Percentiles rank a stretch among this genome's conserved stretches.
Conservation (phyloP, 2,888 invertebrate genomes). For the Andrena hattorfiana region DNA sequence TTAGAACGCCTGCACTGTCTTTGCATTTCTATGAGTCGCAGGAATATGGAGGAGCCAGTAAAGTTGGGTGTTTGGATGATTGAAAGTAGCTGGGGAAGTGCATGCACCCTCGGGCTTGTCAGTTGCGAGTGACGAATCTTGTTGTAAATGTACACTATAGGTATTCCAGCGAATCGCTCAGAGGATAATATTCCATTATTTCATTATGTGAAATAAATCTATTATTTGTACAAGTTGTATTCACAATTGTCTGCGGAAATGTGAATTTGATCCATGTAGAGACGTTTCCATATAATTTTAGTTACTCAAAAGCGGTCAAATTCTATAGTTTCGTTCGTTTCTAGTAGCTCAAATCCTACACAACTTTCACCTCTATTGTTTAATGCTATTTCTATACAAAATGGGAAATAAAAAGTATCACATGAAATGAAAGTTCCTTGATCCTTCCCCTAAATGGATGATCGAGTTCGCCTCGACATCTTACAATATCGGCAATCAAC, state of each 20-base stretch:
- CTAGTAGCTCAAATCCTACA: too few relatives aligned
- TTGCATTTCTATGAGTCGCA: conserved; percentile 54
- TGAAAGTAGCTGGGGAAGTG: background rate
- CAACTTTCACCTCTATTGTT: too few relatives aligned
- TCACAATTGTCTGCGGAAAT: too few relatives aligned
- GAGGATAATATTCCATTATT: too few relatives aligned
- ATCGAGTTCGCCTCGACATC: background rate
- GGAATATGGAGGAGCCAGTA: conserved; percentile 47
- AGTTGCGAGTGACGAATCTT: background rate
- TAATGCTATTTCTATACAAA: background rate
- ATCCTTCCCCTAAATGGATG: background rate
- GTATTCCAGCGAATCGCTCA: too few relatives aligned
- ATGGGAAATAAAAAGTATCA: background rate
- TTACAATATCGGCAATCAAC: conserved; percentile 46
- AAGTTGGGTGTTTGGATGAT: conserved; percentile 8
- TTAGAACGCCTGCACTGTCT: conserved; percentile 71
- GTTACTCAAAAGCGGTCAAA: too few relatives aligned
- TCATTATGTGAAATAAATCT: too few relatives aligned
- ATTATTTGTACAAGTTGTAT: too few relatives aligned
- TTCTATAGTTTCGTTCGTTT: too few relatives aligned
- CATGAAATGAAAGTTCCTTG: background rate
- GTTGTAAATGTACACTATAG: too few relatives aligned
- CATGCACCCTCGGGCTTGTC: background rate
- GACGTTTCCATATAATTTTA: too few relatives aligned
- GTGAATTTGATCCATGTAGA: too few relatives aligned